Percentiles rank a stretch among this genome's conserved stretches.
Evolutionary conservation across 2,888 invertebrate genomes (phyloP).

Genomic region (Rotaria macrura): DNA sequence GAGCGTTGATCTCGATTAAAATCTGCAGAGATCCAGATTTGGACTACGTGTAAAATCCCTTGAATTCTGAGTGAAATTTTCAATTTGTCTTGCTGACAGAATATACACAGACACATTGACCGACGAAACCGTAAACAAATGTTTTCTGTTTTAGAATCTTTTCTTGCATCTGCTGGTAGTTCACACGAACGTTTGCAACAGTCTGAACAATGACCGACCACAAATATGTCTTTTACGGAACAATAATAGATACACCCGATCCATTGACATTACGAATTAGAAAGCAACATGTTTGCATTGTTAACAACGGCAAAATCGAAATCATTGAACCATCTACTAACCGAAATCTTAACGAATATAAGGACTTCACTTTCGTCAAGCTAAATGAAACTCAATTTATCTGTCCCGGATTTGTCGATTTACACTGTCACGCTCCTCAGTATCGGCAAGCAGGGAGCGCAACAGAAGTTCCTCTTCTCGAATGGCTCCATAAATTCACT

Average conservation of each 20-base stretch:
- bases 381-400: constrained; percentile 55
- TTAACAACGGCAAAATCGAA: constrained; percentile 17
- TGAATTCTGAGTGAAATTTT: too few relatives aligned
- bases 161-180: not conserved
- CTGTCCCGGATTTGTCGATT: constrained; percentile 76
- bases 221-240: constrained; percentile 1
- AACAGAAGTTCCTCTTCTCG: constrained; percentile 65
- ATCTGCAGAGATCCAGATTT: too few relatives aligned
- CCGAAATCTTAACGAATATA: not conserved
- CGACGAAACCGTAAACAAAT: too few relatives aligned
- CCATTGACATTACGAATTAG: not conserved
- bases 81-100: too few relatives aligned
- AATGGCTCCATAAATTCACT: constrained; percentile 75
- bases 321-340: not conserved
- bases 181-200: not conserved
- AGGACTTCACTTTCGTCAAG: not conserved
- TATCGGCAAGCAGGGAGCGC: constrained; percentile 74
- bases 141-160: not conserved
- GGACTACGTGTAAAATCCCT: too few relatives aligned
- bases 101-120: too few relatives aligned
- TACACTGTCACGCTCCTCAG: constrained; percentile 80
- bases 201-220: not conserved
- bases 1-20: too few relatives aligned
- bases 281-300: not conserved
- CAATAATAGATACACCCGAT: constrained; percentile 1